These are phyloP conservation scores for Tenualosa thibaudeaui DNA, from an alignment of 2,797 vertebrate species.

Conservation along the genomic window DNA sequence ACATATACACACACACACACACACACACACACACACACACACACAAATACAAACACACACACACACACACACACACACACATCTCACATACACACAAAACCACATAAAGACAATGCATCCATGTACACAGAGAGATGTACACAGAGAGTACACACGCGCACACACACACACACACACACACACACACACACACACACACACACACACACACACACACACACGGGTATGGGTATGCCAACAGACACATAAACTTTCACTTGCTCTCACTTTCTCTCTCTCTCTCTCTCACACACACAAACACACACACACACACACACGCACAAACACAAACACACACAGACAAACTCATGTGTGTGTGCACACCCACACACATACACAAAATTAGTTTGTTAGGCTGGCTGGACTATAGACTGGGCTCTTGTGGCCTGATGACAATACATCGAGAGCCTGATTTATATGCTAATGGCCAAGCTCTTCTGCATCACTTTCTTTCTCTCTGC, in stretches of 20 bases:
- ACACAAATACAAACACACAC: not conserved
- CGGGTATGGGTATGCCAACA: not conserved
- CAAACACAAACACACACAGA: not conserved
- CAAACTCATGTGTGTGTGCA: not conserved
- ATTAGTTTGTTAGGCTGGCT: not conserved
- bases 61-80: not conserved
- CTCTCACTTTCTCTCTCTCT: slow-evolving; percentile 14
- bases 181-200: not conserved
- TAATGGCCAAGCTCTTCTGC: slow-evolving; percentile 47
- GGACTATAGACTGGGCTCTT: not conserved
- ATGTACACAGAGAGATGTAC: not conserved
- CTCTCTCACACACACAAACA: not conserved
- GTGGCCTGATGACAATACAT: slow-evolving; percentile 23
- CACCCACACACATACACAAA: not conserved
- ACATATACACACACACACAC: not conserved
- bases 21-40: slow-evolving; percentile 4
- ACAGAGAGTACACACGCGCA: not conserved
- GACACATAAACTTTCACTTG: not conserved
- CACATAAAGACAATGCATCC: not conserved
- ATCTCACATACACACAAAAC: not conserved
- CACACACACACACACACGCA: not conserved
- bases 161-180: not conserved
- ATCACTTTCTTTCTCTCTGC: not conserved
- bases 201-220: not conserved
- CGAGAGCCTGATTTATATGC: slow-evolving; percentile 58